Base-by-base conservation (phyloP, 2,888 invertebrate species). In the Drosophila paucipuncta region DNA sequence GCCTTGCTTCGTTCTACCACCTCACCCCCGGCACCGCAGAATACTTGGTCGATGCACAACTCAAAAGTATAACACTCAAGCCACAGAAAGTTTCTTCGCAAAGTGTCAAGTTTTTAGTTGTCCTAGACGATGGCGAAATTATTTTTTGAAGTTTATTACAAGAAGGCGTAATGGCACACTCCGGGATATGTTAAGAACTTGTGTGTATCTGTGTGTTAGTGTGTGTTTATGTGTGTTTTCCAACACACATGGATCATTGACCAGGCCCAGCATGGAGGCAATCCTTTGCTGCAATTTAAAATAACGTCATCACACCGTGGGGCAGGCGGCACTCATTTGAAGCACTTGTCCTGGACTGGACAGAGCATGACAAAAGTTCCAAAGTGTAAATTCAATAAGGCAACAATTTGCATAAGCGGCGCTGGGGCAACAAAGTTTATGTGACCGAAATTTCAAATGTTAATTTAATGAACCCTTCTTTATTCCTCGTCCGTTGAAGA, bases 51-150 rank as follows among this genome's bases (percentile, higher is more conserved):
- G 41, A 58, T 43, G 68, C 39, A 68, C 60, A 68, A 64, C 72
- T 68, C 62, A 75, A 68, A 79, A 76, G 75, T 72, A 88, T 83
- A 85, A 89, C 80, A 82, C 86, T 75, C 83, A 74, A 71, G 77
- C 89, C 86, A 82, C 86, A 87, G 74, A 90, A 87, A 87, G 65
- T 89, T 90, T 85, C 80, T 73, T 85, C 57, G 84, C 66, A 86
- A 90, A 87, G 89, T 89, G 90, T 90, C 89, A 87, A 90, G 86
- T 89, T 87, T 25, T 86, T 89, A 90, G 91, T 84, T 87, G 91
- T 89, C 87, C 80, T 74, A 83, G 84, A 82, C 82, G 88, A 57
- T 76, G 85, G 65, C 39, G 60, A 85, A 88, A 85, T 85, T 88
- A 85, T 88, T 85, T 88, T 88, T 90, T 90, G 73, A 90, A 88